phyloP scores from a whole-genome alignment of 2,797 vertebrate genomes.

The Champsocephalus esox region DNA sequence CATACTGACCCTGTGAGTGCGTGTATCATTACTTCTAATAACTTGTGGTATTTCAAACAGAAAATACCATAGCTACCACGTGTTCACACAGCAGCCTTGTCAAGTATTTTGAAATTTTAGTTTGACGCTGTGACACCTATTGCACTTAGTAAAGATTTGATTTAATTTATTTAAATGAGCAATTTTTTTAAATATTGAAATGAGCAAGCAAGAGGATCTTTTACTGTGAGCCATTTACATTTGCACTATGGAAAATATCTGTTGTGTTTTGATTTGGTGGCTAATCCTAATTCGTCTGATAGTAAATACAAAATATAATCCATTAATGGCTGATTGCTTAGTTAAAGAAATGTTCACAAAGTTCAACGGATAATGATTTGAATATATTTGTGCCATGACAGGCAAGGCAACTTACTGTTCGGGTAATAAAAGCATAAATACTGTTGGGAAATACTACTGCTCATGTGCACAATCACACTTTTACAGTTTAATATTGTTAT shows the following conservation, averaged over 20 bases:
- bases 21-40: neutral
- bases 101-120: conserved; percentile 35
- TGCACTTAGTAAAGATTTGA: conserved; percentile 22
- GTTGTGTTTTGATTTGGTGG: neutral
- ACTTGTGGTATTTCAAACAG: conserved; percentile 18
- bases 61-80: conserved; percentile 23
- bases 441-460: too few species aligned
- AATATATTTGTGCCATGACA: too few species aligned
- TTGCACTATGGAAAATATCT: neutral
- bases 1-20: neutral
- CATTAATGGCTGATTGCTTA: neutral
- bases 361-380: conserved; percentile 7
- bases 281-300: conserved; percentile 9
- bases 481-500: too few species aligned
- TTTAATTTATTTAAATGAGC: conserved; percentile 32
- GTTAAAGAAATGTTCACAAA: conserved; percentile 9
- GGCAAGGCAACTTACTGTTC: neutral
- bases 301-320: neutral
- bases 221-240: conserved; percentile 4
- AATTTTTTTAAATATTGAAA: too few species aligned
- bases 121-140: conserved; percentile 46
- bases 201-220: neutral
- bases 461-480: too few species aligned
- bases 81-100: conserved; percentile 27
- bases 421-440: neutral